These are phyloP conservation scores for Sprattus sprattus DNA, from an alignment of 2,113 vertebrate species.

Conservation along the genomic window DNA sequence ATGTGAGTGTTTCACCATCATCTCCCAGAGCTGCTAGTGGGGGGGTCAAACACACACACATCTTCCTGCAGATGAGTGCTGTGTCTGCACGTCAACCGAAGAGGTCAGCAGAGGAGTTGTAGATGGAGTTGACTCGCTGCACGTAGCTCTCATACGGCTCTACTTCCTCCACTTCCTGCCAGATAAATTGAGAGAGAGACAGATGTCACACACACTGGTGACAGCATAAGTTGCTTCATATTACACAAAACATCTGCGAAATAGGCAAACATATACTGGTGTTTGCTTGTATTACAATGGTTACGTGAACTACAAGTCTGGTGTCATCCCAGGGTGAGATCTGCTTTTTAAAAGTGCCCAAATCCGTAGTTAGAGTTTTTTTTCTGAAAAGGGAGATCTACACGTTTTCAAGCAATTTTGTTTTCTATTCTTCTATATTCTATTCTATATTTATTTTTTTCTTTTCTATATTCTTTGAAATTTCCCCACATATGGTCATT, in stretches of 20 bases:
- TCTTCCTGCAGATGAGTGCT: not conserved
- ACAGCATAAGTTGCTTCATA: not conserved
- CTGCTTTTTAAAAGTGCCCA: too few relatives aligned
- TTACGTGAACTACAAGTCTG: not conserved
- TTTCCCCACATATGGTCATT: too few relatives aligned
- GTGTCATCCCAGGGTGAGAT: too few relatives aligned
- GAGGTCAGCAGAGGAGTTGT: slow-evolving; percentile 66
- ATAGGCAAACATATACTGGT: not conserved
- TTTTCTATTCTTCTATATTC: too few relatives aligned
- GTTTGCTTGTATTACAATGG: not conserved
- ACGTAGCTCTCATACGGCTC: slow-evolving; percentile 73
- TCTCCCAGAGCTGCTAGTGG: not conserved
- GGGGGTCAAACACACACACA: not conserved
- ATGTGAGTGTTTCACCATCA: not conserved
- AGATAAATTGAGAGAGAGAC: slow-evolving; percentile 24
- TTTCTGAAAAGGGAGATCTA: too few relatives aligned
- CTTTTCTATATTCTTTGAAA: too few relatives aligned
- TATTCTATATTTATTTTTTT: too few relatives aligned
- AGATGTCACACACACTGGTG: not conserved
- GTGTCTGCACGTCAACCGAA: slow-evolving; percentile 40
- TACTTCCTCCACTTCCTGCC: slow-evolving; percentile 67
- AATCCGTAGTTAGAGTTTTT: too few relatives aligned
- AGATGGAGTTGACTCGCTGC: slow-evolving; percentile 76
- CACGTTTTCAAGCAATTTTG: too few relatives aligned
- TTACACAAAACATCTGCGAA: not conserved